Evolutionary conservation across 1,140 invertebrate genomes (phyloP), one percentile per base, ranked within the genome.

Genomic region (Trachymyrmex septentrionalis): DNA sequence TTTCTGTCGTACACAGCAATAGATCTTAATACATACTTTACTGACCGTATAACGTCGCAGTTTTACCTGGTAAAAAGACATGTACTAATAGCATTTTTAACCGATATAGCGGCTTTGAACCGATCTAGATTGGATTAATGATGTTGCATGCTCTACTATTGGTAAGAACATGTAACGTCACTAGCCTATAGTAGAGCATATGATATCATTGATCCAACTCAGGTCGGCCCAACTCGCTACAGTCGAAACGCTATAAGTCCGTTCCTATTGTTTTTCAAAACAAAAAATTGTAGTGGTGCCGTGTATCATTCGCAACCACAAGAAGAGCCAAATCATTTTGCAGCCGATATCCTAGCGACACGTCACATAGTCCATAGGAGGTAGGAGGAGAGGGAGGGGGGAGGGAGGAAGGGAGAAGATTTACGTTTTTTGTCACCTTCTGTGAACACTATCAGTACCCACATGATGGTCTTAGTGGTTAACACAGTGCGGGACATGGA

Each of bases 371-470:
- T 75, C 19, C 24, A 19, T 30, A 48, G 24, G 1, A 7, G 19
- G 19, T 30, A 30, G 27, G n/a, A n/a, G n/a, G n/a, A n/a, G n/a
- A n/a, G n/a, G n/a, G n/a, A 27, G 30, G 30, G 5, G 30, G 30
- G 30, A 4, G 5, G 0, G 4, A 0, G n/a, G 7, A 16, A 14
- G 5, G 19, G 16, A 7, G 7, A 16, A 14, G 21, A 82, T 73
- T 82, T 73, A 82, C 38, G 55, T 59, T 82, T 82, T 73, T 53
- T 82, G 66, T 2, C 14, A 72, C 14, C n/a, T 69, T 44, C 16
- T 9, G 19, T 69, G 27, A 27, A 59, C 38, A 38, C 38, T 82
- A 82, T 82, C 80, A 82, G 24, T 82, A 82, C 80, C 80, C 80
- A 82, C 80, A 82, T 82, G 30, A 14, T 71, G 19, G 80, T 12